These are phyloP conservation scores for Melanophora roralis DNA, from an alignment of 2,888 invertebrate species.

Conservation along the genomic window DNA sequence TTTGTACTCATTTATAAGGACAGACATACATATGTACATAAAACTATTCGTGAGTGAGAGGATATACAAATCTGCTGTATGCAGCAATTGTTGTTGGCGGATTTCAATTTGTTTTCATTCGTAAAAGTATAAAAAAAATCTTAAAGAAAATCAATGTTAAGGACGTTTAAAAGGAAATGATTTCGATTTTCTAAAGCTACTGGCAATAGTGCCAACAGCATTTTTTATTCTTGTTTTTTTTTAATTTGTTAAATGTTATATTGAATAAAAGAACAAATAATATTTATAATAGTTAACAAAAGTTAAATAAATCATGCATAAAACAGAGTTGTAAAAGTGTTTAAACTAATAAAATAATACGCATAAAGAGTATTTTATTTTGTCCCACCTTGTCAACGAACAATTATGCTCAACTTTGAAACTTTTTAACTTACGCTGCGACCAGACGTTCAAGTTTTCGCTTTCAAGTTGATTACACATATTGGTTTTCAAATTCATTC, in stretches of 20 bases:
- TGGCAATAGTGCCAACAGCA: conserved; percentile 43
- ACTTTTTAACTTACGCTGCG: no score
- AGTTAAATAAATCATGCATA: background rate
- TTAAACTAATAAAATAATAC: background rate
- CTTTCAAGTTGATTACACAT: no score
- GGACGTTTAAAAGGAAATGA: conserved; percentile 34
- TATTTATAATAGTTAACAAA: conserved; percentile 9
- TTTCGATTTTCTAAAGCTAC: conserved; percentile 40
- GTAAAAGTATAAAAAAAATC: conserved; percentile 4
- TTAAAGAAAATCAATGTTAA: conserved; percentile 27
- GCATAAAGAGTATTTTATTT: no score
- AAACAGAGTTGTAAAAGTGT: conserved; percentile 6
- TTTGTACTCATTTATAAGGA: background rate
- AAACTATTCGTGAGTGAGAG: background rate
- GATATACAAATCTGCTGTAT: background rate
- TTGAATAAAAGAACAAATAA: conserved; percentile 11
- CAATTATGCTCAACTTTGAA: no score
- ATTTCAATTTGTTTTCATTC: conserved; percentile 56
- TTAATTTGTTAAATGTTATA: background rate
- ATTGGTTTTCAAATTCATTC: no score
- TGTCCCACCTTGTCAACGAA: no score
- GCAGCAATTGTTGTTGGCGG: conserved; percentile 54
- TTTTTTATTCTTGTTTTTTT: background rate
- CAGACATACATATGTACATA: no score
- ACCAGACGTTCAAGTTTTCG: no score